These are phyloP conservation scores for Meriones psammophilus DNA, from an alignment of 2,797 vertebrate species.

Conservation along the genomic window DNA sequence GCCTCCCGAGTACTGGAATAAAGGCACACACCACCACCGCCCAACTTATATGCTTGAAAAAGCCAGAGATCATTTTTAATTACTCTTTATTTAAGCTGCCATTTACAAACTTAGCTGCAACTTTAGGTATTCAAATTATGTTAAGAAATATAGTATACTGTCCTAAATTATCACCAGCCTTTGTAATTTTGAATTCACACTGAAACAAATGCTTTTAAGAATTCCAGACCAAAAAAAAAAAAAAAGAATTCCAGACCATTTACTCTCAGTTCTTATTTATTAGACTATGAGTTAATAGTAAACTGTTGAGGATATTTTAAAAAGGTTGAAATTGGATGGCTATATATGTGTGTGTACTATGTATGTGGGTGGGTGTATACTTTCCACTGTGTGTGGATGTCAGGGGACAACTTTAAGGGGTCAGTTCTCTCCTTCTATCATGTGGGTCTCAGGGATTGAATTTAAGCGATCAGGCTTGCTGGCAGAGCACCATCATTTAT, in stretches of 20 bases:
- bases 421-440: not conserved
- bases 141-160: not conserved
- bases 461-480: not conserved
- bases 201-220: conserved; percentile 31
- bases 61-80: conserved; percentile 10
- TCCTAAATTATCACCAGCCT: not conserved
- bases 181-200: conserved; percentile 49
- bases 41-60: too few species aligned
- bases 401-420: not conserved
- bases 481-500: not conserved
- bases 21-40: too few species aligned
- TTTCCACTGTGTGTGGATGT: not conserved
- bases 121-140: not conserved
- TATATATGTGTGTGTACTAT: not conserved
- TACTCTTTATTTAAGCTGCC: conserved; percentile 13
- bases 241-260: conserved; percentile 34
- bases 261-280: conserved; percentile 39
- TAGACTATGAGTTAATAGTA: conserved; percentile 37
- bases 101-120: conserved; percentile 52
- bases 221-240: conserved; percentile 32
- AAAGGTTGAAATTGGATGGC: not conserved
- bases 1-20: too few species aligned
- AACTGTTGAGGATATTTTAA: not conserved
- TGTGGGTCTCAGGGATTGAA: not conserved
- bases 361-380: not conserved